Evolutionary conservation across 2,797 vertebrate genomes (phyloP).

Genomic region (Onychomys arenicola): DNA sequence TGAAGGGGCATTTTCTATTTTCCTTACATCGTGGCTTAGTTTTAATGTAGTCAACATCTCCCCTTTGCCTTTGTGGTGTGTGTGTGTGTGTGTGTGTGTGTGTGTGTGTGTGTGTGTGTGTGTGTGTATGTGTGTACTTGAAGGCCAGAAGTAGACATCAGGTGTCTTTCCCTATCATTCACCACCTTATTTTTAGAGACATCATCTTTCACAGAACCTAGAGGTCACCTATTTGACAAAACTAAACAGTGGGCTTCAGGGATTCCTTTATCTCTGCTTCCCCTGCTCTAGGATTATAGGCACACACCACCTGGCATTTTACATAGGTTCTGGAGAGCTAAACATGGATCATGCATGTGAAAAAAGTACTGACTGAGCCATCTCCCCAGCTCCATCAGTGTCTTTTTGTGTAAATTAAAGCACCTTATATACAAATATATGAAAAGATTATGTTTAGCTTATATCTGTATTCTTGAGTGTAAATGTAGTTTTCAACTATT

Average conservation of each 20-base stretch:
- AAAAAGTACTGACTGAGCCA: background rate
- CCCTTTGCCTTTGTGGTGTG: background rate
- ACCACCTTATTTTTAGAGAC: background rate
- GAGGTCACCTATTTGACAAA: background rate
- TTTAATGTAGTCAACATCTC: constrained; percentile 2
- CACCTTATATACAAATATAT: background rate
- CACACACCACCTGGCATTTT: too few species aligned
- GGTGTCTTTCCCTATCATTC: background rate
- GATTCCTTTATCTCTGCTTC: background rate
- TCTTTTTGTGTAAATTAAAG: background rate
- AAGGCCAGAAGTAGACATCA: background rate
- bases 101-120: background rate
- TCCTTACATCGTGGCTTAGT: background rate
- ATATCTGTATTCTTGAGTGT: background rate
- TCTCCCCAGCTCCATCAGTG: background rate
- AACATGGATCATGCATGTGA: background rate
- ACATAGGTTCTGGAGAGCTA: too few species aligned
- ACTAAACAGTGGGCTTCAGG: background rate
- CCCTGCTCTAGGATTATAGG: background rate
- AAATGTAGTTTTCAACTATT: background rate
- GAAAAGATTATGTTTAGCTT: background rate
- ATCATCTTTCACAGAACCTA: background rate
- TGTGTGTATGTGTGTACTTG: background rate
- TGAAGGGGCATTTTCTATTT: background rate
- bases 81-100: too few species aligned